phyloP scores from a whole-genome alignment of 2,888 invertebrate species.

The Ophonus ardosiacus region DNA sequence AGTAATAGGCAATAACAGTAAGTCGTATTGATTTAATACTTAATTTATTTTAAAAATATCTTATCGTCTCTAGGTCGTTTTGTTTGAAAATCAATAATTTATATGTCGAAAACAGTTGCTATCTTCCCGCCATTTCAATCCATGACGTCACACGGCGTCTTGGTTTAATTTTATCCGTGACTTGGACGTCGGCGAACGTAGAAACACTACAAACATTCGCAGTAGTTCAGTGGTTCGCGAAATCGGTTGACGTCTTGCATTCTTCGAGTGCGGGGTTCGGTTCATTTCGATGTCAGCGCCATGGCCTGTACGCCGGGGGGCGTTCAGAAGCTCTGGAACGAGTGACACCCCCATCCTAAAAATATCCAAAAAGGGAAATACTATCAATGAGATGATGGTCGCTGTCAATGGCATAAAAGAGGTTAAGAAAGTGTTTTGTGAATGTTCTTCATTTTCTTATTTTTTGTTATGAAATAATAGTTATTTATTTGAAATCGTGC shows the following conservation, averaged over 20 bases:
- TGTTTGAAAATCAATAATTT: neutral
- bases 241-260: neutral
- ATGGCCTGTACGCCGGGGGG: constrained; percentile 85
- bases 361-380: neutral
- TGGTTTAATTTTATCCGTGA: neutral
- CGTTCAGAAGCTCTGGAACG: constrained; percentile 76
- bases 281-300: constrained; percentile 82
- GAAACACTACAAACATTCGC: neutral
- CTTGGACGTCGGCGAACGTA: neutral
- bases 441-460: neutral
- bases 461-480: no score
- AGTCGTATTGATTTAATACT: no score
- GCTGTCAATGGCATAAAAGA: neutral
- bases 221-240: neutral
- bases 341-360: constrained; percentile 68
- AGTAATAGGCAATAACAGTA: no score
- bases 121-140: neutral
- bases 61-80: neutral
- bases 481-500: no score
- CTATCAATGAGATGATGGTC: neutral
- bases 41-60: no score
- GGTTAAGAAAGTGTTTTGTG: neutral
- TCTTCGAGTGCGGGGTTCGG: constrained; percentile 69
- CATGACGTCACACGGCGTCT: neutral
- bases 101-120: neutral